These are phyloP conservation scores for Globodera rostochiensis DNA, from an alignment of 1,140 invertebrate genomes.

Conservation along the genomic window DNA sequence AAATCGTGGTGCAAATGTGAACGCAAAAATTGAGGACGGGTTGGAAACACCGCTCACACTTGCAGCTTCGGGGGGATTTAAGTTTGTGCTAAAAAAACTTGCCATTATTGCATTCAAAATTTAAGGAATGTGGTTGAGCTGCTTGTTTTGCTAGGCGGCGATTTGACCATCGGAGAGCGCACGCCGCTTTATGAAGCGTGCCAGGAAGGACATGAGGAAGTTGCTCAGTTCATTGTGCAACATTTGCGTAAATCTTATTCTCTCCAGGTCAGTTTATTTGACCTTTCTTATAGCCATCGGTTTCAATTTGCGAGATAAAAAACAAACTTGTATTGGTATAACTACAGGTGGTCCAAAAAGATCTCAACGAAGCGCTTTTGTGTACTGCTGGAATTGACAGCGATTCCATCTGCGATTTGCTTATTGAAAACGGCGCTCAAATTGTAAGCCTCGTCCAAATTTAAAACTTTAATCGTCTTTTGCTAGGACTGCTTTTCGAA, in stretches of 20 bases:
- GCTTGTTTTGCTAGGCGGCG: slow-evolving; percentile 89
- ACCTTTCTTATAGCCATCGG: slow-evolving; percentile 7
- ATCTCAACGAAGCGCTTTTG: slow-evolving; percentile 67
- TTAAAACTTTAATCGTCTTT: neutral
- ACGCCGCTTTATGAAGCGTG: slow-evolving; percentile 97
- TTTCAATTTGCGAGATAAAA: too few species aligned
- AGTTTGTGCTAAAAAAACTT: slow-evolving; percentile 64
- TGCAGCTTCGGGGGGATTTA: slow-evolving; percentile 95
- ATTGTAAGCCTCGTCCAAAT: slow-evolving; percentile 58
- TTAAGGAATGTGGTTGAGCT: slow-evolving; percentile 79
- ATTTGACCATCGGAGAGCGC: slow-evolving; percentile 90
- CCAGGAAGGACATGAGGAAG: slow-evolving; percentile 70
- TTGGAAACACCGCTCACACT: slow-evolving; percentile 89
- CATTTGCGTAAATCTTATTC: slow-evolving; percentile 29
- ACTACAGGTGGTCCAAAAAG: slow-evolving; percentile 37
- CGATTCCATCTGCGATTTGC: slow-evolving; percentile 66
- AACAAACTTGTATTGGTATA: neutral
- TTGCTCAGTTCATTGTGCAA: slow-evolving; percentile 47
- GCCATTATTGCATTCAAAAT: neutral
- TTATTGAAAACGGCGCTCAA: slow-evolving; percentile 67
- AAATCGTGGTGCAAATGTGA: slow-evolving; percentile 83
- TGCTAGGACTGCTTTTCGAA: slow-evolving; percentile 58
- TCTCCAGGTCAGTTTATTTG: slow-evolving; percentile 30
- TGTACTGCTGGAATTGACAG: slow-evolving; percentile 70
- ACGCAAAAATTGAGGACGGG: slow-evolving; percentile 86